Base-by-base conservation (phyloP, 2,113 vertebrate species). In the Thunnus thynnus region DNA sequence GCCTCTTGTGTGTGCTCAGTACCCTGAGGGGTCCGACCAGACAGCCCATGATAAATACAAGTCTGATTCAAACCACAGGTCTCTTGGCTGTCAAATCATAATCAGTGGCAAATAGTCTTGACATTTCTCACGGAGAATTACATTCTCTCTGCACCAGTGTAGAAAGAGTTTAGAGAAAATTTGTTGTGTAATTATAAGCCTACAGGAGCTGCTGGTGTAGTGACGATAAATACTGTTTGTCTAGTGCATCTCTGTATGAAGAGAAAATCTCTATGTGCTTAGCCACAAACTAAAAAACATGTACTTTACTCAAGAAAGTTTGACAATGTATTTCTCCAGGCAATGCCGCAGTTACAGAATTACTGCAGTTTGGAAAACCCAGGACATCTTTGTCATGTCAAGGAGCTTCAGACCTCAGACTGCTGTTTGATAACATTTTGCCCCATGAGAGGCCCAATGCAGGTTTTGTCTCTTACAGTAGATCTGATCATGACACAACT, bases 41-140 rank as follows among this genome's bases (percentile, higher is more conserved):
- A 87, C 81, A 68, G 63, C 83, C 68, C 25, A 0, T 66, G 76
- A 82, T 81, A 78, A 88, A 83, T 41, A 84, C 77, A 74, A 84
- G 89, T 81, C 81, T 84, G 81, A 70, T 67, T 80, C 52, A 76
- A 87, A 88, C 86, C 86, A 4, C 81, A 90, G 63, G 64, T 81
- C 76, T 84, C 79, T 83, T 71, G 76, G 83, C 75, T 85, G 85
- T 90, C 82, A 84, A 82, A 76, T 84, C 65, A 7, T 47, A 82
- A 90, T 91, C 83, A 77, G 57, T 11, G 22, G 74, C 70, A 81
- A 89, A 83, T 79, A 72, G 82, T 65, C 72, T 0, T 83, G 79
- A 83, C 83, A 72, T 84, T 80, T 82, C 75, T 80, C 72, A 76
- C 14, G 3, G 67, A 84, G 68, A 69, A 62, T 63, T 64, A 30